These are phyloP conservation scores for Heliconius ismenius DNA, from an alignment of 2,888 invertebrate species.

Conservation along the genomic window DNA sequence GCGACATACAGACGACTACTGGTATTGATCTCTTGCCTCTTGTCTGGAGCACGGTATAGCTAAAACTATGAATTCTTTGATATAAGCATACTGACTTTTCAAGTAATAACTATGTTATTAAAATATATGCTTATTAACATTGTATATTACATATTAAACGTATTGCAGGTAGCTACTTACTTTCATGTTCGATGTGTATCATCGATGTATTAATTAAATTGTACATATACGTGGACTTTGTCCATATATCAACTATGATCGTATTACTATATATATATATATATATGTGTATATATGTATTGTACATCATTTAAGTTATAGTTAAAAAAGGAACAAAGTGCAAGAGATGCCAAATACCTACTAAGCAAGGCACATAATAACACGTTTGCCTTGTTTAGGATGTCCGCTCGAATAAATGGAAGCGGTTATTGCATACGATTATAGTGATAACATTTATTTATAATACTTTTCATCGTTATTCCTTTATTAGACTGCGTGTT, in stretches of 20 bases:
- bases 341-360: constrained; percentile 11
- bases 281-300: neutral
- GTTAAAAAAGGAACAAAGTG: constrained; percentile 2
- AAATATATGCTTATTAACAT: neutral
- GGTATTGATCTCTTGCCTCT: constrained; percentile 10
- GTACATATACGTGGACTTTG: neutral
- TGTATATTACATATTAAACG: neutral
- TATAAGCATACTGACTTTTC: neutral
- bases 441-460: constrained; percentile 35
- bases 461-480: constrained; percentile 35
- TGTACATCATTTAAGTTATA: neutral
- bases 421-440: constrained; percentile 22
- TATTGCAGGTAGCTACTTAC: neutral
- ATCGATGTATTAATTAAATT: neutral
- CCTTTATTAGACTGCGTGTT: constrained; percentile 39
- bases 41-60: neutral
- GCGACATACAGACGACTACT: constrained; percentile 19
- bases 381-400: constrained; percentile 25
- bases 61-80: neutral
- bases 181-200: neutral
- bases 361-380: constrained; percentile 3
- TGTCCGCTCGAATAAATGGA: constrained; percentile 31
- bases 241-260: neutral
- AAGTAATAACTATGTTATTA: neutral
- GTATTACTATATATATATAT: neutral